Evolutionary conservation across 2,888 invertebrate species (phyloP).

Genomic region (Dryocosmus kuriphilus): DNA sequence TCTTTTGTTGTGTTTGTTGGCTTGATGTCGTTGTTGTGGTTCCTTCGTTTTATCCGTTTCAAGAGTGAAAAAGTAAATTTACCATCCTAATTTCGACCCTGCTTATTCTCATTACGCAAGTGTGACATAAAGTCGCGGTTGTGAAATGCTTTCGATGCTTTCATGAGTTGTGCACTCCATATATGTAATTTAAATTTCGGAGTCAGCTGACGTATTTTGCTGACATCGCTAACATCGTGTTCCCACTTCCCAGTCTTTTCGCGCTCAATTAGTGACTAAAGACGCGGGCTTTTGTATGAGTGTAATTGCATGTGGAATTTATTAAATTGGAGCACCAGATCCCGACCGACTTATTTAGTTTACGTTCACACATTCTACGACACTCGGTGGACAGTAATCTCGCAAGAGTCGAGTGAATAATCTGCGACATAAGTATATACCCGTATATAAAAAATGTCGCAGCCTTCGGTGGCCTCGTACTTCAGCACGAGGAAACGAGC

Average conservation of each 20-base stretch:
- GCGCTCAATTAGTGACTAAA: slow-evolving; percentile 14
- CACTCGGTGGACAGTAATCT: slow-evolving; percentile 8
- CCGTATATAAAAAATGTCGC: slow-evolving; percentile 81
- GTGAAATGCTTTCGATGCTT: background rate
- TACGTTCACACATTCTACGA: background rate
- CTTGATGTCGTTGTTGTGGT: background rate
- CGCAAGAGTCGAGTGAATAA: background rate
- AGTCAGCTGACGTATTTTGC: slow-evolving; percentile 33
- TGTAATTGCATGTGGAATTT: background rate
- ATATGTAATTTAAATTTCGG: background rate
- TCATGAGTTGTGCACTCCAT: background rate
- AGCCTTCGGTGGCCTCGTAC: slow-evolving; percentile 87
- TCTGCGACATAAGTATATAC: slow-evolving; percentile 30
- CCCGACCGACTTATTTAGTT: background rate
- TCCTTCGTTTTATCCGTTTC: background rate
- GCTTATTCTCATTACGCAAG: background rate
- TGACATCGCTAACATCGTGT: slow-evolving; percentile 19
- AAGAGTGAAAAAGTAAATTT: background rate
- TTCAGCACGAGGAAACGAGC: slow-evolving; percentile 88
- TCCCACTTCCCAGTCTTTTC: slow-evolving; percentile 14
- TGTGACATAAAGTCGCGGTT: background rate
- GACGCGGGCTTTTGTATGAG: slow-evolving; percentile 15
- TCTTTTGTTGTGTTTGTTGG: background rate
- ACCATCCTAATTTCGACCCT: background rate
- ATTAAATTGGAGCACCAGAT: slow-evolving; percentile 1